These are phyloP conservation scores for Andrena bicolor DNA, from an alignment of 2,888 invertebrate genomes.

Conservation along the genomic window DNA sequence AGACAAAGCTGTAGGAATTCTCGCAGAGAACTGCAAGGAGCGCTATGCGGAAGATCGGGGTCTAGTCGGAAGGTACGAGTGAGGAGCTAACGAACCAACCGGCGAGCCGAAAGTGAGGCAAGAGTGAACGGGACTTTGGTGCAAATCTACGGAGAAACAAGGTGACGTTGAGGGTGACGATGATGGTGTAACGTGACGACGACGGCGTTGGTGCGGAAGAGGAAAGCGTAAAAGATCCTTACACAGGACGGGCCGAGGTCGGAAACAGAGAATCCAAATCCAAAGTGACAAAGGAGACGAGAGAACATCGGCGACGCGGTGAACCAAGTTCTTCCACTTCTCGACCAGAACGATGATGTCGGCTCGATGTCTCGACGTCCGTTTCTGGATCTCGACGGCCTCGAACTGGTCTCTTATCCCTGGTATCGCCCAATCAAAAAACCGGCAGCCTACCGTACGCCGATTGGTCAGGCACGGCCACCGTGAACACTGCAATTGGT, in stretches of 20 bases:
- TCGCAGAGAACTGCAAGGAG: slow-evolving; percentile 5
- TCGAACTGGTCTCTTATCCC: slow-evolving; percentile 84
- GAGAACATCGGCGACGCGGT: slow-evolving; percentile 27
- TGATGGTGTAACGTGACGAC: not conserved
- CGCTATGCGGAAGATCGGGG: slow-evolving; percentile 2
- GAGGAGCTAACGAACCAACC: not conserved
- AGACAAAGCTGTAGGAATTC: slow-evolving; percentile 41
- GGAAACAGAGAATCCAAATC: slow-evolving; percentile 67
- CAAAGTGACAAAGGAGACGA: slow-evolving; percentile 33
- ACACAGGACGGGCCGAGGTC: slow-evolving; percentile 43
- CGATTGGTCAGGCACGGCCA: slow-evolving; percentile 81
- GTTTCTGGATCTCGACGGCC: slow-evolving; percentile 80
- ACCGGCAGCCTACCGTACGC: slow-evolving; percentile 75
- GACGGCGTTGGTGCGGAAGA: slow-evolving; percentile 8
- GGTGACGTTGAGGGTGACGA: not conserved
- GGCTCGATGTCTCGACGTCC: slow-evolving; percentile 79
- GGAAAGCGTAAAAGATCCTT: slow-evolving; percentile 56
- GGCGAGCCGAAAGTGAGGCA: not conserved
- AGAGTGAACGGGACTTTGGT: not conserved
- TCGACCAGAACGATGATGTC: slow-evolving; percentile 69
- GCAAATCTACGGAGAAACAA: slow-evolving; percentile 7
- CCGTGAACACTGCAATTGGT: slow-evolving; percentile 82
- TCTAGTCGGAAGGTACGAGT: not conserved
- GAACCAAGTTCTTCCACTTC: slow-evolving; percentile 38
- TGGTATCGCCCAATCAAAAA: slow-evolving; percentile 83